phyloP scores from a whole-genome alignment of 2,888 invertebrate genomes.

The Rhagonycha lutea region DNA sequence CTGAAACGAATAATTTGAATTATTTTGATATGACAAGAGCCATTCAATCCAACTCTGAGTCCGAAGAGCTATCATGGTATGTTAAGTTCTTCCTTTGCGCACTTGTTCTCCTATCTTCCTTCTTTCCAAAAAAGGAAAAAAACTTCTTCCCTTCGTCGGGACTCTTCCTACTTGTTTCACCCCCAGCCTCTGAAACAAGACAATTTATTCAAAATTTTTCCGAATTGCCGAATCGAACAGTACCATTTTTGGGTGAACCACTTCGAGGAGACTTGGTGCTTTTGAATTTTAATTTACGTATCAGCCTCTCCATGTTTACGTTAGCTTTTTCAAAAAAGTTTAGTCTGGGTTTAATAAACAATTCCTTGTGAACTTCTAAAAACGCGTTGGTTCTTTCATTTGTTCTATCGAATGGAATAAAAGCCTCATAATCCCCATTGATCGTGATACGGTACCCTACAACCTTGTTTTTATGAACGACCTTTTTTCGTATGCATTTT shows the following conservation, averaged over 20 bases:
- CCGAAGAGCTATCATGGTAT: background rate
- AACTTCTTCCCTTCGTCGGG: background rate
- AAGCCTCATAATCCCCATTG: background rate
- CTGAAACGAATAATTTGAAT: too few relatives aligned
- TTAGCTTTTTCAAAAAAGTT: background rate
- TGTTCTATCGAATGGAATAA: background rate
- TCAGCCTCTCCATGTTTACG: background rate
- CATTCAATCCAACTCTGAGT: too few relatives aligned
- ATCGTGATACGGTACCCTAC: background rate
- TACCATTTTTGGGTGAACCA: background rate
- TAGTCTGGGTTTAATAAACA: background rate
- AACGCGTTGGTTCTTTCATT: background rate
- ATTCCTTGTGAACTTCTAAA: background rate
- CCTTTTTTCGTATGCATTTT: background rate
- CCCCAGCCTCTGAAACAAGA: background rate
- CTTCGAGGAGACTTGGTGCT: background rate
- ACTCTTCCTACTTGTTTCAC: too few relatives aligned
- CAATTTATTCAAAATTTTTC: too few relatives aligned
- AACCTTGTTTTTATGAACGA: background rate
- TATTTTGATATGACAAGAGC: too few relatives aligned
- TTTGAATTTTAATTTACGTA: background rate
- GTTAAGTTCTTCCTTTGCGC: background rate
- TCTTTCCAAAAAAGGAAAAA: background rate
- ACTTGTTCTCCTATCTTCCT: too few relatives aligned
- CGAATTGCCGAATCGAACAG: too few relatives aligned